Evolutionary conservation across 2,797 vertebrate species (phyloP).

Genomic region (Ctenosaura bakeri): DNA sequence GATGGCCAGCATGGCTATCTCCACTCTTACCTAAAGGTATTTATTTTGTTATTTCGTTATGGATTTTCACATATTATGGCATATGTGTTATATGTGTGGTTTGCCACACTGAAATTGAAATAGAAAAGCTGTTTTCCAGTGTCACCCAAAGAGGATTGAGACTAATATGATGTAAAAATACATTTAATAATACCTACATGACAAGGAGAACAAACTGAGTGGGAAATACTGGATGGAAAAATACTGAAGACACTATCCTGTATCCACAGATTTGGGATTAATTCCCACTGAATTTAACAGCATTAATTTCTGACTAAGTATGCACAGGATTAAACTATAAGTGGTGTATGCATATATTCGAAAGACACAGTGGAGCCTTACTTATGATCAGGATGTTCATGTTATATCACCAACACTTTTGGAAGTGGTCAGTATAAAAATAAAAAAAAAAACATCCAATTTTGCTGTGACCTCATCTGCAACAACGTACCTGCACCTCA

Average conservation of each 20-base stretch:
- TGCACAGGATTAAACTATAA: not conserved
- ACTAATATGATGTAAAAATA: not conserved
- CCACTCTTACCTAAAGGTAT: not conserved
- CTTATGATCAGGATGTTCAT: not conserved
- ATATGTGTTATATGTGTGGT: too few species aligned
- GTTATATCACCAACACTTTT: not conserved
- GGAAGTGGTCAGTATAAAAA: too few species aligned
- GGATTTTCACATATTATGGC: not conserved
- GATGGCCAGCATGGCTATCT: too few species aligned
- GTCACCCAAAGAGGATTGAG: not conserved
- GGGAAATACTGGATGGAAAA: not conserved
- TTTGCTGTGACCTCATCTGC: too few species aligned
- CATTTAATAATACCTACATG: not conserved
- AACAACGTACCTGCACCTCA: too few species aligned
- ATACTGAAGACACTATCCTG: not conserved
- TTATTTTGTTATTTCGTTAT: not conserved
- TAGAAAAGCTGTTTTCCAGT: not conserved
- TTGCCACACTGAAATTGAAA: not conserved
- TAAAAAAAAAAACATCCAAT: too few species aligned
- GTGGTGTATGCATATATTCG: not conserved
- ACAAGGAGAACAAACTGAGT: not conserved
- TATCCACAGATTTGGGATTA: not conserved
- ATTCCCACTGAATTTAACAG: not conserved
- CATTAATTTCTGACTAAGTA: not conserved
- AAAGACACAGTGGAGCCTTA: too few species aligned